Base-by-base conservation (phyloP, 1,140 invertebrate species). In the Dreissena polymorpha region DNA sequence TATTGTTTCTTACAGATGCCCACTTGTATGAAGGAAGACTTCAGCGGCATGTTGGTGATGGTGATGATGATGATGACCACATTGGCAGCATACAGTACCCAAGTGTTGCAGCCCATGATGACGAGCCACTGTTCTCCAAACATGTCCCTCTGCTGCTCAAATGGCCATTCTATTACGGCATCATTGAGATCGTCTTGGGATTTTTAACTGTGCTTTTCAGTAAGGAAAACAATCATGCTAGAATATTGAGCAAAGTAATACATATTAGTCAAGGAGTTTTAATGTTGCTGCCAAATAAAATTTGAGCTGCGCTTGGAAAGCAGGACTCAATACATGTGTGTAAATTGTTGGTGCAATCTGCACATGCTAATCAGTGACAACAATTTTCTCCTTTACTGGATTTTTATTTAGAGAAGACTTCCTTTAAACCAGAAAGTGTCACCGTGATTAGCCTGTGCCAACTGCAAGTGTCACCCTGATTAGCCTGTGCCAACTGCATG, bases 141-240 rank as follows among this genome's bases (percentile, higher is more conserved):
- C n/a, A 21, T 6, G n/a, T 18, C 27, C 18, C 16, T 69, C n/a
- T 80, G 2, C 27, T 80, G 2, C 27, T 39, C 5, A 27, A 50
- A 16, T 80, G 78, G 78, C 78, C 78, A 23, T 72, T 60, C 29
- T 57, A 25, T n/a, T 60, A 10, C 25, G 78, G 78, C 57, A 50
- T 23, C 8, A 63, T 27, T 23, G 67, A 80, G 53, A 80, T 80
- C 27, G 18, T 50, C 0, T 16, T 72, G 16, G 78, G 78, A 64
- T 80, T 80, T 21, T 29, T 80, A n/a, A 51, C 67, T 71, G 55
- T 49, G 3, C 29, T n/a, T 6, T 72, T 72, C 49, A 69, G 78
- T 80, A 80, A n/a, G 78, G 53, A 65, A 39, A 49, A 49, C 23
- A 18, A 2, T 68, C 21, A 25, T n/a, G 23, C 64, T 27, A n/a